A percentile compares a stretch with the other conserved stretches of the same genome.
Evolutionary conservation across 2,797 vertebrate genomes (phyloP).

Genomic region (Meriones psammophilus): DNA sequence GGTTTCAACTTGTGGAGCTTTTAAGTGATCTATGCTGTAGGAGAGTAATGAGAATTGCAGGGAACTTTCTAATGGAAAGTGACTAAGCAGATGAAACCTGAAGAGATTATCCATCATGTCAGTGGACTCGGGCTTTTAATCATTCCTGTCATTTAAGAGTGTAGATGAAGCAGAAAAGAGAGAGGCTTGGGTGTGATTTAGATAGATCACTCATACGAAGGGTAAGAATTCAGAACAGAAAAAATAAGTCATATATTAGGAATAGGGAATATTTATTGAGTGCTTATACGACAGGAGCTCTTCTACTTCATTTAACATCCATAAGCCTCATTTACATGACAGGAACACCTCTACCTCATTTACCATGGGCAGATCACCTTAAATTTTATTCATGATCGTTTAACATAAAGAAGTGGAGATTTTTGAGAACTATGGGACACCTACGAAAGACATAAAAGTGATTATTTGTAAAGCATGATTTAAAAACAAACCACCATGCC

Average conservation of each 20-base stretch:
- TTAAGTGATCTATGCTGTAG: not conserved
- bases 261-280: constrained; percentile 34
- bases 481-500: not conserved
- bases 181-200: constrained; percentile 57
- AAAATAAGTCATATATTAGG: constrained; percentile 54
- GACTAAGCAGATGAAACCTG: not conserved
- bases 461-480: not conserved
- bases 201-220: constrained; percentile 51
- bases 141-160: constrained; percentile 50
- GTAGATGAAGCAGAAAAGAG: not conserved
- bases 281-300: not conserved
- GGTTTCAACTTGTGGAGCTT: not conserved
- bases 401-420: not conserved
- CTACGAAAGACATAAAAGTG: not conserved
- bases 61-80: constrained; percentile 5
- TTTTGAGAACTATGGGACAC: not conserved
- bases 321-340: not conserved
- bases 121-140: constrained; percentile 39
- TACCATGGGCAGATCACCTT: not conserved
- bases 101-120: constrained; percentile 1
- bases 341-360: not conserved
- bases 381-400: constrained; percentile 34
- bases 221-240: constrained; percentile 36
- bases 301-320: constrained; percentile 58
- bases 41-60: not conserved